Evolutionary conservation across 2,797 vertebrate species (phyloP), one percentile per base, ranked within the genome.

Genomic region (Botia kubotai): DNA sequence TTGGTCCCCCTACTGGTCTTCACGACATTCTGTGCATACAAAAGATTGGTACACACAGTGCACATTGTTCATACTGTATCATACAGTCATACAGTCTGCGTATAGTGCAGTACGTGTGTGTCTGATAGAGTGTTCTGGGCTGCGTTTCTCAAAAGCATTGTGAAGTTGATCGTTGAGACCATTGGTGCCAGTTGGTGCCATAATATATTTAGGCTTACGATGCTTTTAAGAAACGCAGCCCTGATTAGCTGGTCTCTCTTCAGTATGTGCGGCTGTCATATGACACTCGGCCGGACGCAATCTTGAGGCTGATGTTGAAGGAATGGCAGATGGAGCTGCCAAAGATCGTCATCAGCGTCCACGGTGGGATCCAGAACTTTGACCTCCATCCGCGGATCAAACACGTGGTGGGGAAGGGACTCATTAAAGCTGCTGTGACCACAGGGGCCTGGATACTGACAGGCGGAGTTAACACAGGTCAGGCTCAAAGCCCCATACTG

Each of bases 281-380:
- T 76, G 96, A 99, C 92, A 94, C 97, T 0, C 96, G 94, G 83
- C 96, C 98, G 14, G 98, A 99, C 91, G 94, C 93, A 86, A 92
- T 98, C 90, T 93, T 99, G 78, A 94, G 96, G 84, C 95, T 99
- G 86, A 95, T 99, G 95, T 93, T 99, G 86, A 98, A 97, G 91
- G 97, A 99, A 87, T 99, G 98, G 98, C 96, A 99, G 83, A 98
- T 99, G 96, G 98, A 99, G 90, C 95, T 99, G 87, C 98, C 98
- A 14, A 99, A 98, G 91, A 97, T 99, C 85, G 96, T 99, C 85
- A 98, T 99, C 91, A 99, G 97, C 84, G 97, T 99, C 83, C 97
- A 99, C 16, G 98, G 97, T 68, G 97, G 98, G 82, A 96, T 98
- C 92, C 98, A 99, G 89, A 99, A 99, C 91, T 99, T 99, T 89